phyloP scores from a whole-genome alignment of 2,888 invertebrate species.

The Drosophila cyrtoloma region DNA sequence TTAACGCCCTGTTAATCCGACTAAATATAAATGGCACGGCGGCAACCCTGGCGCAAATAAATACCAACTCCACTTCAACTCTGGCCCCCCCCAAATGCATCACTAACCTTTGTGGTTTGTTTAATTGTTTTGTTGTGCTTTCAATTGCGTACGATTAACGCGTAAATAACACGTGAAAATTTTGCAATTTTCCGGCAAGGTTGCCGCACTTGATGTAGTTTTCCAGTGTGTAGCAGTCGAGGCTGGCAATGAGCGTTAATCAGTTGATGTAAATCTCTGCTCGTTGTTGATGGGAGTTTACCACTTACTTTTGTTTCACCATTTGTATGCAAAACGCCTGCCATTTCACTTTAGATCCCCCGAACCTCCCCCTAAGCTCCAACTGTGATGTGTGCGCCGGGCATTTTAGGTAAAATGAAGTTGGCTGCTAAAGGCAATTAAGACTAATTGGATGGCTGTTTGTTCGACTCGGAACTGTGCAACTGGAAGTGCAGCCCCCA shows the following conservation, averaged over 20 bases:
- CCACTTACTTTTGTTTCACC: conserved; percentile 53
- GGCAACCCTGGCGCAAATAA: conserved; percentile 75
- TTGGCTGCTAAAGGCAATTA: conserved; percentile 62
- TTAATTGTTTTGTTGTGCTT: conserved; percentile 58
- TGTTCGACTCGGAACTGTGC: conserved; percentile 27
- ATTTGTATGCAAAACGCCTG: conserved; percentile 59
- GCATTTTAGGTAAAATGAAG: conserved; percentile 54
- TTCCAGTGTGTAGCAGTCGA: conserved; percentile 44
- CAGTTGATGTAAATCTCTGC: conserved; percentile 56
- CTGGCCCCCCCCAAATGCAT: not conserved
- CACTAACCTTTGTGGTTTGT: conserved; percentile 15
- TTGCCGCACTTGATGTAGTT: conserved; percentile 47
- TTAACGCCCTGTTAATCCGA: conserved; percentile 80
- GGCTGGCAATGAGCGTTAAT: conserved; percentile 64
- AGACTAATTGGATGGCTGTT: conserved; percentile 70
- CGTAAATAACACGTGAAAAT: conserved; percentile 77
- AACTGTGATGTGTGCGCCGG: conserved; percentile 29
- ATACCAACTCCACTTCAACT: conserved; percentile 24
- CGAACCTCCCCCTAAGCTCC: not conserved
- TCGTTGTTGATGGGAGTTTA: conserved; percentile 64
- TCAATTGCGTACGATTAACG: conserved; percentile 73
- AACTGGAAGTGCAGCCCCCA: conserved; percentile 63
- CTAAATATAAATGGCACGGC: conserved; percentile 66
- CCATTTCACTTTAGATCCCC: conserved; percentile 9
- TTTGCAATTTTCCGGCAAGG: conserved; percentile 68